phyloP scores from a whole-genome alignment of 2,888 invertebrate species.

The Dromius quadrimaculatus region DNA sequence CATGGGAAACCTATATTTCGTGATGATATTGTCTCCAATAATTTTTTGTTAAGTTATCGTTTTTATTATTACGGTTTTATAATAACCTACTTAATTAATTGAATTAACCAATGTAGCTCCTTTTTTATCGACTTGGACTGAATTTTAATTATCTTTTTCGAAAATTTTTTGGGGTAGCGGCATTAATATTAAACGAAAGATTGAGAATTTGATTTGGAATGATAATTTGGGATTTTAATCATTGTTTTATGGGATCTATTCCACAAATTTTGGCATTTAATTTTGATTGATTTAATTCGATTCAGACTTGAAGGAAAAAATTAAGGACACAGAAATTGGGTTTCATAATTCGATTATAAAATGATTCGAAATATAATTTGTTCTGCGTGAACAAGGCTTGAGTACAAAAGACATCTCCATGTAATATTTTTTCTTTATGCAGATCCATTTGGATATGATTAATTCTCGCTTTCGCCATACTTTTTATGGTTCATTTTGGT shows the following conservation, averaged over 20 bases:
- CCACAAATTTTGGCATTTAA: too few relatives aligned
- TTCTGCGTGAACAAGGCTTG: too few relatives aligned
- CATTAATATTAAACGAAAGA: slow-evolving; percentile 21
- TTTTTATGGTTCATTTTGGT: slow-evolving; percentile 23
- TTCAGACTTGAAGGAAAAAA: slow-evolving; percentile 6
- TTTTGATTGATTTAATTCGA: too few relatives aligned
- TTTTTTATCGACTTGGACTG: slow-evolving; percentile 30
- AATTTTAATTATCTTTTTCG: slow-evolving; percentile 32
- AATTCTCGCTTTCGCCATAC: slow-evolving; percentile 16
- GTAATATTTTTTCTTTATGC: slow-evolving; percentile 13
- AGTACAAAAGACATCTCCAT: slow-evolving; percentile 15
- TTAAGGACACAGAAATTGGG: too few relatives aligned
- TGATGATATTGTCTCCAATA: slow-evolving; percentile 38
- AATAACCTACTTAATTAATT: slow-evolving; percentile 39
- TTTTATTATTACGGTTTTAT: slow-evolving; percentile 40
- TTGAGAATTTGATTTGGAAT: slow-evolving; percentile 22
- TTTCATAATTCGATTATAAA: too few relatives aligned
- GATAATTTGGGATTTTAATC: slow-evolving; percentile 29
- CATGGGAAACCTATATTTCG: slow-evolving; percentile 36
- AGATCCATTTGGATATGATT: slow-evolving; percentile 12
- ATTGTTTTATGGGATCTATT: slow-evolving; percentile 19
- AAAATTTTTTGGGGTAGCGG: slow-evolving; percentile 12
- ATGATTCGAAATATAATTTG: too few relatives aligned
- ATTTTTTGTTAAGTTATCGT: slow-evolving; percentile 30
- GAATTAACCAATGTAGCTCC: slow-evolving; percentile 31